Percentiles rank a stretch among this genome's conserved stretches.
These are phyloP conservation scores for Matsumurasca onukii DNA, from an alignment of 1,140 invertebrate genomes.

Conservation along the genomic window DNA sequence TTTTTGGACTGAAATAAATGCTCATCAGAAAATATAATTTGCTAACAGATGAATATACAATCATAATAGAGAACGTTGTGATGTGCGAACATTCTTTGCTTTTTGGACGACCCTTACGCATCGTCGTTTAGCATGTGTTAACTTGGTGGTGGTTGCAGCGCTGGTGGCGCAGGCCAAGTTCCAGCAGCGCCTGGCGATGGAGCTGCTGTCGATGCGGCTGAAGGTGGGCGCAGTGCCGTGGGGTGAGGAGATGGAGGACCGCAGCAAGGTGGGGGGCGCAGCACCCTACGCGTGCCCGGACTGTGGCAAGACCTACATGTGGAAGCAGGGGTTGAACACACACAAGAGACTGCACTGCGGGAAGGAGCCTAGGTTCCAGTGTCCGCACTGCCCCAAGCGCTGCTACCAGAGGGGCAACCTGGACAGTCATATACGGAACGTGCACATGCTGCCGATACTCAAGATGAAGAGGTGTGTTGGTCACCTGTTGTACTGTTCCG, in stretches of 20 bases:
- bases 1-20: no score
- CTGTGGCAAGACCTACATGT: conserved; percentile 45
- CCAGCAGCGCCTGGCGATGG: conserved; percentile 18
- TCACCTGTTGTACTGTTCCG: no score
- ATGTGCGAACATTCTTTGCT: no score
- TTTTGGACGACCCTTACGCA: no score
- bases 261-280: not conserved
- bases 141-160: no score
- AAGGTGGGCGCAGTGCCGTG: not conserved
- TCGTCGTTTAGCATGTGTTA: no score
- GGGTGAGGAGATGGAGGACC: not conserved
- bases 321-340: conserved; percentile 38
- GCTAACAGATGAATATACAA: no score
- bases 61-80: no score
- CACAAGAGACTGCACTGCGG: conserved; percentile 55
- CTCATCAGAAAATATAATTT: no score
- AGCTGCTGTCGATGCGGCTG: conserved; percentile 13
- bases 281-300: conserved; percentile 29
- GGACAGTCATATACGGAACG: conserved; percentile 37
- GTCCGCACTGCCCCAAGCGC: conserved; percentile 40
- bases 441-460: no score
- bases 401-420: conserved; percentile 44
- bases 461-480: no score
- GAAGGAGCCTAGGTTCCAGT: conserved; percentile 40
- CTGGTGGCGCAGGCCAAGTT: no score